Evolutionary conservation across 2,797 vertebrate genomes (phyloP).

Genomic region (Takifugu ocellatus): DNA sequence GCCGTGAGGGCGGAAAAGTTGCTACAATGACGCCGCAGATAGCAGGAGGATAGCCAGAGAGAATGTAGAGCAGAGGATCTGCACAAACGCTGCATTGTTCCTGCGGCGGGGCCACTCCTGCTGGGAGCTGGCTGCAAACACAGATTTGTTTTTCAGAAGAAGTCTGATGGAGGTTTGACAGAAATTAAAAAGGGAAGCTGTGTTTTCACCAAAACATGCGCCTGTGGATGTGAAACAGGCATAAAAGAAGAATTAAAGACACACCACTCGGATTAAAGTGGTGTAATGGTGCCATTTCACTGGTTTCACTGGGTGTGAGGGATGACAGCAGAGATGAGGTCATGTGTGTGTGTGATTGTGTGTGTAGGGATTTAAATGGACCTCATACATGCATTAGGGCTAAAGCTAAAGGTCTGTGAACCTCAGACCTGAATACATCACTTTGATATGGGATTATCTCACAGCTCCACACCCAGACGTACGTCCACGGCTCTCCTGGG

Average conservation of each 20-base stretch:
- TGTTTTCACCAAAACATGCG: too few relatives aligned
- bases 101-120: conserved; percentile 27
- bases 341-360: conserved; percentile 7
- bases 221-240: background rate
- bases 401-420: conserved; percentile 17
- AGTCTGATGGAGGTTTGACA: too few relatives aligned
- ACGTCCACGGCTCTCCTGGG: background rate
- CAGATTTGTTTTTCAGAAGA: too few relatives aligned
- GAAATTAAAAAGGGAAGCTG: too few relatives aligned
- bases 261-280: background rate
- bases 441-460: conserved; percentile 31
- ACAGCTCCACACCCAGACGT: conserved; percentile 6
- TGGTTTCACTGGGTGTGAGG: conserved; percentile 15
- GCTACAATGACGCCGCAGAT: background rate
- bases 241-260: background rate
- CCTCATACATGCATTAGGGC: conserved; percentile 16
- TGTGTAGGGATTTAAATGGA: conserved; percentile 21
- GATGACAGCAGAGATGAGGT: conserved; percentile 26
- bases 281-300: conserved; percentile 11
- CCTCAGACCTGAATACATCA: conserved; percentile 30
- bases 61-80: background rate
- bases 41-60: background rate
- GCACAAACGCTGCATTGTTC: conserved; percentile 33
- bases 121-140: too few relatives aligned
- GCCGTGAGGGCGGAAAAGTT: conserved; percentile 11